phyloP scores from a whole-genome alignment of 2,888 invertebrate species.

The Hylaea fasciaria region DNA sequence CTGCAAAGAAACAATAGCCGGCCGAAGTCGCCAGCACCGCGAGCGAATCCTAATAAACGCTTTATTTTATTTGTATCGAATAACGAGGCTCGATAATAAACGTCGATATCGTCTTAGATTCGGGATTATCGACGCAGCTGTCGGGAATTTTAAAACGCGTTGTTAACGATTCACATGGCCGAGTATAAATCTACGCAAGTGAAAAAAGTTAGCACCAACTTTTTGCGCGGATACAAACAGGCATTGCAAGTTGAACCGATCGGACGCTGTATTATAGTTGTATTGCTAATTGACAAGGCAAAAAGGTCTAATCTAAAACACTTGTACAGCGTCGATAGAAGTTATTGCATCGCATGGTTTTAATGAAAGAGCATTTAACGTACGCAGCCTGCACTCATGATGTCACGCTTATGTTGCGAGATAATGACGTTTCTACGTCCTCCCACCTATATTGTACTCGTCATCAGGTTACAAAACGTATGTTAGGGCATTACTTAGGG shows the following conservation, averaged over 20 bases:
- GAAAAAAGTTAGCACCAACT: conserved; percentile 43
- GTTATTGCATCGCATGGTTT: conserved; percentile 22
- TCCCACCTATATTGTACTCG: conserved; percentile 54
- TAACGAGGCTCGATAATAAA: conserved; percentile 78
- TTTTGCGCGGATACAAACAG: conserved; percentile 38
- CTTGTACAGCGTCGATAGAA: conserved; percentile 8
- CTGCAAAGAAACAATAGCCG: conserved; percentile 81
- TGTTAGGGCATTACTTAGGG: conserved; percentile 56
- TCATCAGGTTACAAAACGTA: conserved; percentile 66
- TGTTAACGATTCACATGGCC: conserved; percentile 54
- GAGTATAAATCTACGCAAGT: conserved; percentile 41
- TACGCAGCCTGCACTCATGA: conserved; percentile 21
- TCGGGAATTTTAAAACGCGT: conserved; percentile 61
- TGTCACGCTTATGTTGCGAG: conserved; percentile 48
- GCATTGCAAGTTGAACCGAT: conserved; percentile 37
- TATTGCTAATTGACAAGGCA: conserved; percentile 40
- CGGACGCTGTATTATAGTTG: conserved; percentile 38
- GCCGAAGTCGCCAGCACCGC: conserved; percentile 69
- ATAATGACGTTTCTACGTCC: conserved; percentile 55
- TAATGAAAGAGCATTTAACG: conserved; percentile 21
- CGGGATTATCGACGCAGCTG: conserved; percentile 70
- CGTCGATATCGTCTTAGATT: conserved; percentile 76
- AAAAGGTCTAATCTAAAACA: conserved; percentile 30
- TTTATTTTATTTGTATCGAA: conserved; percentile 82
- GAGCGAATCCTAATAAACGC: conserved; percentile 83